Base-by-base conservation (phyloP, 2,888 invertebrate species). In the Argyresthia albistria region DNA sequence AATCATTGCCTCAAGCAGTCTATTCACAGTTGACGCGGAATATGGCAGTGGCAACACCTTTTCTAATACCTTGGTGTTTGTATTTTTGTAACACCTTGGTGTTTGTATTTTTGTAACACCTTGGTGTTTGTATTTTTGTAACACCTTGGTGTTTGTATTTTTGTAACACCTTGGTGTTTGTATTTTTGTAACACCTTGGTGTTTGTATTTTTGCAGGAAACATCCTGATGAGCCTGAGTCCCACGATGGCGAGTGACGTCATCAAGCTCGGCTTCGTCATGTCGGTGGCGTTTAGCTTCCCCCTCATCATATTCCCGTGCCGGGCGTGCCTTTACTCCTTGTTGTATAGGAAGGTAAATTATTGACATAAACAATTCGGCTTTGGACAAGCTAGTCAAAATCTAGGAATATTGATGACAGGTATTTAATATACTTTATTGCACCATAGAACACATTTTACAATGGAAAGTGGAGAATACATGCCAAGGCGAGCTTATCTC, bases 281-380 rank as follows among this genome's bases (percentile, higher is more conserved):
- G 64, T 97, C 98, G 0, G 91, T 99, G 36, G 97, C 97, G 12
- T 95, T 97, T 73, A 98, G 98, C 69, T 98, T 99, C 82, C 99
- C 99, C 0, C 89, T 99, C 58, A 96, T 97, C 62, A 95, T 99
- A 73, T 98, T 98, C 79, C 99, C 99, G 0, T 98, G 98, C 70
- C 88, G 99, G 55, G 96, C 96, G 10, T 97, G 97, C 70, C 88
- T 99, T 25, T 95, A 97, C 83, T 98, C 97, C 0, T 90, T 99
- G 54, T 80, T 98, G 7, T 97, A 95, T 69, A 91, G 92, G 68
- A 92, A 93, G 90, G 96, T 95, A 82, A 11, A 8, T 35, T n/a
- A 39, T 11, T 39, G 8, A 4, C 8, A 39, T 39, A 8, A 11
- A 4, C 9, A 11, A 39, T 11, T 39, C 3, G 8, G n/a, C 39